phyloP scores from a whole-genome alignment of 1,140 invertebrate genomes.

The Idris sp. region DNA sequence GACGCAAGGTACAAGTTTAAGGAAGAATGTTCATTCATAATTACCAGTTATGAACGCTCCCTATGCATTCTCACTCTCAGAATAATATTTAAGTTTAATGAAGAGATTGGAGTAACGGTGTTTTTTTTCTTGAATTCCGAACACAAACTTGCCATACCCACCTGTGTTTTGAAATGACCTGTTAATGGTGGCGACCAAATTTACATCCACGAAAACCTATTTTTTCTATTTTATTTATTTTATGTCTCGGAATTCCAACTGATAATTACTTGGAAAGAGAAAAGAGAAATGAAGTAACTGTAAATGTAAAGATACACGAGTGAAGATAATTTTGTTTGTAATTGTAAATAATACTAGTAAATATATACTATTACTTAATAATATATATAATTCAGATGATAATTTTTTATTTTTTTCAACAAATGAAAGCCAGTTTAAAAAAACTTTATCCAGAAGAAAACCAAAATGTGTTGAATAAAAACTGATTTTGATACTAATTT shows the following conservation, averaged over 20 bases:
- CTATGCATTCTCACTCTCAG: conserved; percentile 47
- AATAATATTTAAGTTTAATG: conserved; percentile 53
- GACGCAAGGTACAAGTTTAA: conserved; percentile 26
- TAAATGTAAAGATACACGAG: too few relatives aligned
- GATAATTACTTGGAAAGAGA: not conserved
- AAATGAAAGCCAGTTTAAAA: too few relatives aligned
- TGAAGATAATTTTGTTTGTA: too few relatives aligned
- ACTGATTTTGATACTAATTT: too few relatives aligned
- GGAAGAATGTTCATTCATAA: conserved; percentile 53
- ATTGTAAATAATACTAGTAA: too few relatives aligned
- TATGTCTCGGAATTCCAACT: not conserved
- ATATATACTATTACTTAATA: too few relatives aligned
- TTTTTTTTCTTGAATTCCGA: conserved; percentile 53
- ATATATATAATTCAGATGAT: too few relatives aligned
- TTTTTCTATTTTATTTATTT: conserved; percentile 2
- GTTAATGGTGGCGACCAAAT: conserved; percentile 20
- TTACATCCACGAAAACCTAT: not conserved
- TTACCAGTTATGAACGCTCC: conserved; percentile 40
- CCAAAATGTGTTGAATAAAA: too few relatives aligned
- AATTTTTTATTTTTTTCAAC: too few relatives aligned
- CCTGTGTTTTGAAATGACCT: conserved; percentile 37
- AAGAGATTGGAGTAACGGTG: conserved; percentile 54
- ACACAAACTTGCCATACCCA: conserved; percentile 5
- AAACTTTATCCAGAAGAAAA: too few relatives aligned
- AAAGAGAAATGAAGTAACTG: too few relatives aligned